Conservation (phyloP, 2,113 vertebrate genomes). For the Sigmodon hispidus region DNA sequence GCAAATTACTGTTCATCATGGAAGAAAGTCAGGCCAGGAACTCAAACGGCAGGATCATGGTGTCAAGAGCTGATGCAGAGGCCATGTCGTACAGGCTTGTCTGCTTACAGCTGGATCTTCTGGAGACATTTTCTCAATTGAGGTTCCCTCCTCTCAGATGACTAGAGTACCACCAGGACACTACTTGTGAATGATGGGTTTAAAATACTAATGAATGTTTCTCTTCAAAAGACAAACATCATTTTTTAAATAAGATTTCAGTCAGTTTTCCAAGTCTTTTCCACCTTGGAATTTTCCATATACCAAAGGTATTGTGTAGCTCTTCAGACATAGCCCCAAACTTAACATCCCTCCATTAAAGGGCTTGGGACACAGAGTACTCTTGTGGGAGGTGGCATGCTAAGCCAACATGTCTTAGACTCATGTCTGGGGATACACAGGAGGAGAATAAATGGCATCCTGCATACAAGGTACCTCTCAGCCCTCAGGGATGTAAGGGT, state of each 20-base stretch:
- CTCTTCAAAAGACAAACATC: background rate
- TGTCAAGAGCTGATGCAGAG: background rate
- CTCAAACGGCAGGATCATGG: background rate
- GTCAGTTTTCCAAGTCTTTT: background rate
- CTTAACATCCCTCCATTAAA: background rate
- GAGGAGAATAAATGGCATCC: background rate
- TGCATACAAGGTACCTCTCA: no score
- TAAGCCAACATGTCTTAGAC: background rate
- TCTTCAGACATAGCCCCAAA: background rate
- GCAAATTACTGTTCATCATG: background rate
- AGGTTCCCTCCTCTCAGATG: background rate
- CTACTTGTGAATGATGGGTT: background rate
- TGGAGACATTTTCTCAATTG: background rate
- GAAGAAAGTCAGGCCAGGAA: background rate
- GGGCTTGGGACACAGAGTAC: background rate
- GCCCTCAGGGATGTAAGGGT: no score
- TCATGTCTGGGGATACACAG: background rate
- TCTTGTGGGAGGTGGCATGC: fast-evolving
- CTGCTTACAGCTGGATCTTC: background rate
- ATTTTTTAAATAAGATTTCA: background rate
- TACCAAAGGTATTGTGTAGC: background rate
- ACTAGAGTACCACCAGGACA: background rate
- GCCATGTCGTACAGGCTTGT: background rate
- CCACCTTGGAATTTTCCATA: no score
- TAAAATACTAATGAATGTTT: background rate